These are phyloP conservation scores for Dicentrarchus labrax DNA, from an alignment of 2,113 vertebrate genomes.

Conservation along the genomic window DNA sequence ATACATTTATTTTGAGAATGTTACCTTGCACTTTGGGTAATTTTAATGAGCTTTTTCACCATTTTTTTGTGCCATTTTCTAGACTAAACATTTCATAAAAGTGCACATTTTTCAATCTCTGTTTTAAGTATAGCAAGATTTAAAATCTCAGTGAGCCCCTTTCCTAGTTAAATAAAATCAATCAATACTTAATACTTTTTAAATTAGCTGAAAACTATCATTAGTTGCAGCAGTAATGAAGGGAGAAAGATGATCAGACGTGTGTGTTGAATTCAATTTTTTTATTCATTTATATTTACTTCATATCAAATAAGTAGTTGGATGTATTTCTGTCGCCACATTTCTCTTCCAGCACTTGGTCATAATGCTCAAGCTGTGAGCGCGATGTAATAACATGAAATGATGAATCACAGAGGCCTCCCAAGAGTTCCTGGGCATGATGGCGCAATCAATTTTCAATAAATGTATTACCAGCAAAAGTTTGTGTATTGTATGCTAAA, in stretches of 20 bases:
- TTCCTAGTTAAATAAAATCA: background rate
- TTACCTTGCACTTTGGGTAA: background rate
- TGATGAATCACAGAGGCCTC: conserved; percentile 37
- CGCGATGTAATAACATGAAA: conserved; percentile 13
- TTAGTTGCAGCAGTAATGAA: background rate
- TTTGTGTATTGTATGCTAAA: conserved; percentile 19
- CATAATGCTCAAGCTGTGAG: conserved; percentile 25
- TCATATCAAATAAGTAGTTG: background rate
- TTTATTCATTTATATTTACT: background rate
- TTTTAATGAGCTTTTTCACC: background rate
- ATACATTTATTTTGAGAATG: background rate
- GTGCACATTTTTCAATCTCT: background rate
- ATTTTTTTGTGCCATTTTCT: background rate
- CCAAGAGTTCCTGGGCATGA: conserved; percentile 27
- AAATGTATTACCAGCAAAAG: conserved; percentile 41
- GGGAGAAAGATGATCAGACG: background rate
- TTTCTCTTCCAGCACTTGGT: background rate
- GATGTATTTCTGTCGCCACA: background rate
- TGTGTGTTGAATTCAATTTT: background rate
- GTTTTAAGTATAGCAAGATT: background rate
- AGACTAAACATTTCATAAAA: background rate
- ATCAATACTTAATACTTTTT: background rate
- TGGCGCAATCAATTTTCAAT: conserved; percentile 61
- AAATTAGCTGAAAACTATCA: background rate
- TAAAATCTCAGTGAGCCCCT: background rate